phyloP scores from a whole-genome alignment of 2,113 vertebrate genomes.

The Ammodytes marinus region DNA sequence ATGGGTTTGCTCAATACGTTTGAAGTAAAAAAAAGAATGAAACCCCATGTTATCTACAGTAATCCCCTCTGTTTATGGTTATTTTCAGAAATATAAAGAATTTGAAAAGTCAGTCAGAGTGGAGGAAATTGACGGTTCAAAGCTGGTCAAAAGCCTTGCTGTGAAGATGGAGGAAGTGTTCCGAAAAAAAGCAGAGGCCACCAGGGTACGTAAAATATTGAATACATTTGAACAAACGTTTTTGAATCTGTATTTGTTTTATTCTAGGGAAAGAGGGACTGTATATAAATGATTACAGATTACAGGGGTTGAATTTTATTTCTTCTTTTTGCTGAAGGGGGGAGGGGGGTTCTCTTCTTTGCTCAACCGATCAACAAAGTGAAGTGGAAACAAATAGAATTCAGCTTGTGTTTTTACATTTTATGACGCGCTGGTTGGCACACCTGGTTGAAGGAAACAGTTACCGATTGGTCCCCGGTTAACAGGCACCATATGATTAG shows the following conservation, averaged over 20 bases:
- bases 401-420: background rate
- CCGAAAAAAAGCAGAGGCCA: conserved; percentile 94
- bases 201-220: conserved; percentile 86
- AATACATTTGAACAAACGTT: background rate
- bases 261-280: background rate
- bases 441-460: background rate
- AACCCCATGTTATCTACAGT: background rate
- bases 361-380: background rate
- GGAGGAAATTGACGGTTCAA: conserved; percentile 96
- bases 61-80: background rate
- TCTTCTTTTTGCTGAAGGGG: background rate
- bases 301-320: background rate
- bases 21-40: background rate
- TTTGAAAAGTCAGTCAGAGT: conserved; percentile 93
- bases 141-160: conserved; percentile 95
- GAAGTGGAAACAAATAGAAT: background rate
- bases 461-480: background rate
- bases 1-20: background rate
- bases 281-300: too few species aligned
- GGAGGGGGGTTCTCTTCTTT: background rate
- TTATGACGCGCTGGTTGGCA: background rate
- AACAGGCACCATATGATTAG: background rate
- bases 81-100: conserved; percentile 95
- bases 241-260: background rate
- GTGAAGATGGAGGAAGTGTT: conserved; percentile 99